Evolutionary conservation across 2,797 vertebrate genomes (phyloP).

Genomic region (Epinephelus awoara): DNA sequence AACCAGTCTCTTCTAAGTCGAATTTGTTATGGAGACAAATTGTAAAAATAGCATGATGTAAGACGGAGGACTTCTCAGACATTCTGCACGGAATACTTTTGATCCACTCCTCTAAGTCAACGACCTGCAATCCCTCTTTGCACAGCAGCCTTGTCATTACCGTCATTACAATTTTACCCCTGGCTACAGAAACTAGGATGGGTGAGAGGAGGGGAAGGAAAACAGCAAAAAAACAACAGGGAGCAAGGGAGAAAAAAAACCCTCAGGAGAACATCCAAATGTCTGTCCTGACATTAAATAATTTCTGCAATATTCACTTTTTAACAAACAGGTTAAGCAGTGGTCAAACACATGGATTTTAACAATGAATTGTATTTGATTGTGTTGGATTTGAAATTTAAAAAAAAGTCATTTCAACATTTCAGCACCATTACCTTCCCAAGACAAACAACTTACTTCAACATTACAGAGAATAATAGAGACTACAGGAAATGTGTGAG

Average conservation of each 20-base stretch:
- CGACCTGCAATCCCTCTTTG: constrained; percentile 50
- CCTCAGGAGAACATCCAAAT: neutral
- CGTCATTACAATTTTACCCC: constrained; percentile 68
- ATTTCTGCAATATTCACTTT: neutral
- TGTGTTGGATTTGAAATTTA: constrained; percentile 1
- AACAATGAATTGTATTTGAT: neutral
- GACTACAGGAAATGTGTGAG: neutral
- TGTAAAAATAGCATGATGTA: constrained; percentile 61
- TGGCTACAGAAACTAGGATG: constrained; percentile 26
- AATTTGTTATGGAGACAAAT: constrained; percentile 34
- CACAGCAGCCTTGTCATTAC: constrained; percentile 55
- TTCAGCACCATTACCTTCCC: neutral
- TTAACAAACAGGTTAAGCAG: neutral
- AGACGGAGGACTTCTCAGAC: constrained; percentile 54
- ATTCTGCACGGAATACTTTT: constrained; percentile 42
- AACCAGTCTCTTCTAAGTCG: constrained; percentile 2
- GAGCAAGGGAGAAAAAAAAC: neutral
- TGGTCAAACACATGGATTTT: neutral
- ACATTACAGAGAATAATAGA: neutral
- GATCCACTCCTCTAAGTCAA: constrained; percentile 55
- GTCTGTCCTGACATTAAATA: neutral
- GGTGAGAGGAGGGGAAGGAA: neutral
- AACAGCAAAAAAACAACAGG: constrained; percentile 20
- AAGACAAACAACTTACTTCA: neutral
- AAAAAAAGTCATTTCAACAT: neutral